A percentile compares a stretch with the other conserved stretches of the same genome.
phyloP scores from a whole-genome alignment of 35 echinoderm and acorn worm genomes.

The Nesometra sesokonis region DNA sequence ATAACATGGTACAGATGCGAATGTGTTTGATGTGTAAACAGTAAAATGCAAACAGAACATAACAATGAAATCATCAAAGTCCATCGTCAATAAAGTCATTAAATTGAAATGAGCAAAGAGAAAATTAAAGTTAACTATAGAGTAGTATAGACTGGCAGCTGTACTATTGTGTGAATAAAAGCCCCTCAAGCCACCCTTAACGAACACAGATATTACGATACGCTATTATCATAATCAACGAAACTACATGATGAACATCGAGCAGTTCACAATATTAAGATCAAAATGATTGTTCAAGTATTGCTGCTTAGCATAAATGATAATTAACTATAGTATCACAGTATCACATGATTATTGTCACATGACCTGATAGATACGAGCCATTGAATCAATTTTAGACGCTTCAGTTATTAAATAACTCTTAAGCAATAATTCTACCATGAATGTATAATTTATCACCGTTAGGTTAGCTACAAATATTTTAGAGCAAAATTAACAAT shows the following conservation, averaged over 20 bases:
- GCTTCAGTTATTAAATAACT: neutral
- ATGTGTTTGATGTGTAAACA: too few relatives aligned
- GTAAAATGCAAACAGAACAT: too few relatives aligned
- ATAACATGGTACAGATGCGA: too few relatives aligned
- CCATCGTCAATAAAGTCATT: neutral
- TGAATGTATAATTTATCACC: too few relatives aligned
- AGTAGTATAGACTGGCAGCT: neutral
- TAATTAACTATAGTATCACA: neutral
- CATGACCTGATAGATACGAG: neutral
- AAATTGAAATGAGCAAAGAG: neutral
- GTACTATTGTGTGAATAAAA: neutral
- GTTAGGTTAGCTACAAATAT: too few relatives aligned
- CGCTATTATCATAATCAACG: neutral
- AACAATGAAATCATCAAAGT: too few relatives aligned
- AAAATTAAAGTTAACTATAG: neutral
- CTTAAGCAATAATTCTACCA: too few relatives aligned
- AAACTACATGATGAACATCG: neutral
- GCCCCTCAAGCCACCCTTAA: neutral
- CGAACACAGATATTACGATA: neutral
- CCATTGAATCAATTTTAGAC: neutral
- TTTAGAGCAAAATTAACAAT: too few relatives aligned
- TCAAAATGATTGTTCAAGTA: neutral
- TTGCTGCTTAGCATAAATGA: neutral
- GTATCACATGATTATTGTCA: neutral
- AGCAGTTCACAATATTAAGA: neutral